Evolutionary conservation across 1,140 invertebrate species (phyloP).

Genomic region (Papilio dardanus): DNA sequence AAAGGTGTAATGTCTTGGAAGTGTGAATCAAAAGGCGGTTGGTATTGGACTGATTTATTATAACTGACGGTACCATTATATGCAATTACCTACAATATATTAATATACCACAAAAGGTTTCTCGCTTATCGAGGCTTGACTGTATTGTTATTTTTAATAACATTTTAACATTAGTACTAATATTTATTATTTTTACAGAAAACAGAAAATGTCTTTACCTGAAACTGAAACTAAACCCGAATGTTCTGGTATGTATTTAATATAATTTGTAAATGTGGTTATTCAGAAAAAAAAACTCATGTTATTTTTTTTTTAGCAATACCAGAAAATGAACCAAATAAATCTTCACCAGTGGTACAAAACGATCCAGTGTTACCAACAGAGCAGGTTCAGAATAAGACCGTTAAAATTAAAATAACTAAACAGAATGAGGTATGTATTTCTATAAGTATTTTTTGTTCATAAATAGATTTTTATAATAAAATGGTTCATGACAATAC

Average conservation of each 20-base stretch:
- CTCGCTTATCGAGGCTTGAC: too few relatives aligned
- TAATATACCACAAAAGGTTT: too few relatives aligned
- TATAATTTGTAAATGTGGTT: neutral
- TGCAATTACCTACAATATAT: too few relatives aligned
- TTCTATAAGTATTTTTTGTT: neutral
- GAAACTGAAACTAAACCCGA: neutral
- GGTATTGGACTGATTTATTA: too few relatives aligned
- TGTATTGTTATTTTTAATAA: too few relatives aligned
- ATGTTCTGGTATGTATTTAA: constrained; percentile 3
- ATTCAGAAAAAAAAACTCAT: neutral
- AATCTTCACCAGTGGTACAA: neutral
- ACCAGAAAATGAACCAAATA: neutral
- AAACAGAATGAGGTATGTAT: constrained; percentile 63
- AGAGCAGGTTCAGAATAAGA: constrained; percentile 45
- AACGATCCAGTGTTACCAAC: constrained; percentile 35
- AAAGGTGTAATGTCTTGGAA: too few relatives aligned
- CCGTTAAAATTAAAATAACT: constrained; percentile 67
- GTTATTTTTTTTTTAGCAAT: neutral
- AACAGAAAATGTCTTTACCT: neutral
- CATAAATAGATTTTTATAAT: too few relatives aligned
- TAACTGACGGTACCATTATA: too few relatives aligned
- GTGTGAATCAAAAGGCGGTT: too few relatives aligned
- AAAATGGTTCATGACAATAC: too few relatives aligned
- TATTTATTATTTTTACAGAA: neutral
- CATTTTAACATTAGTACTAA: too few relatives aligned